Evolutionary conservation across 2,797 vertebrate genomes (phyloP).

Genomic region (Chloroceryle inda): DNA sequence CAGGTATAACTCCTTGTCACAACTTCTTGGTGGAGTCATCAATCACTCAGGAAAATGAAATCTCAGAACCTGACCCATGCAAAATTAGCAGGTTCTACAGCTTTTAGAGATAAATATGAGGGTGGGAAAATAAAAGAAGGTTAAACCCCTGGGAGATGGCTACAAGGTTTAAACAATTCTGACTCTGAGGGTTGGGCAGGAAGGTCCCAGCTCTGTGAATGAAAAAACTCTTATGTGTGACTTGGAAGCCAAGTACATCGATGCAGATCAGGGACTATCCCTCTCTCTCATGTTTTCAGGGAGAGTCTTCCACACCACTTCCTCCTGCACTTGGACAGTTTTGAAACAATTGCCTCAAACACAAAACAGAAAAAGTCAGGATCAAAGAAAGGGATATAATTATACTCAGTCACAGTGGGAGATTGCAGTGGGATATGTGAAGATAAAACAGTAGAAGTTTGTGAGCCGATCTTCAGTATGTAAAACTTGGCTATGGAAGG

Average conservation of each 20-base stretch:
- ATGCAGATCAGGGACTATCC: background rate
- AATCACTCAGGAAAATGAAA: background rate
- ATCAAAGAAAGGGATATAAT: conserved; percentile 13
- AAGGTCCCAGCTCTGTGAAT: background rate
- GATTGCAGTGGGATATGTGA: background rate
- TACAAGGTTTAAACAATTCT: background rate
- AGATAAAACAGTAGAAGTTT: conserved; percentile 8
- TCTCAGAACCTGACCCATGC: background rate
- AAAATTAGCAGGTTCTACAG: conserved; percentile 9
- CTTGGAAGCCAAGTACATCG: background rate
- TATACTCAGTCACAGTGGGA: conserved; percentile 2
- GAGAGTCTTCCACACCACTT: background rate
- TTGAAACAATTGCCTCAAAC: conserved; percentile 1
- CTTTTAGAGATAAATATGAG: background rate
- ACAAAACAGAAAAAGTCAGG: background rate
- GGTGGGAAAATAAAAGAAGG: background rate
- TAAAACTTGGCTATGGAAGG: background rate
- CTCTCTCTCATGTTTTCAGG: background rate
- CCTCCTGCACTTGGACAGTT: background rate
- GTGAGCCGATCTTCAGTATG: background rate
- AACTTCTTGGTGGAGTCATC: background rate
- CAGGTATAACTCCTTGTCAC: background rate
- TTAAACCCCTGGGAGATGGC: background rate
- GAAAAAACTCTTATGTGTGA: background rate
- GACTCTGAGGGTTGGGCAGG: background rate